phyloP scores from a whole-genome alignment of 2,888 invertebrate species.

The Priocnemis perturbator region DNA sequence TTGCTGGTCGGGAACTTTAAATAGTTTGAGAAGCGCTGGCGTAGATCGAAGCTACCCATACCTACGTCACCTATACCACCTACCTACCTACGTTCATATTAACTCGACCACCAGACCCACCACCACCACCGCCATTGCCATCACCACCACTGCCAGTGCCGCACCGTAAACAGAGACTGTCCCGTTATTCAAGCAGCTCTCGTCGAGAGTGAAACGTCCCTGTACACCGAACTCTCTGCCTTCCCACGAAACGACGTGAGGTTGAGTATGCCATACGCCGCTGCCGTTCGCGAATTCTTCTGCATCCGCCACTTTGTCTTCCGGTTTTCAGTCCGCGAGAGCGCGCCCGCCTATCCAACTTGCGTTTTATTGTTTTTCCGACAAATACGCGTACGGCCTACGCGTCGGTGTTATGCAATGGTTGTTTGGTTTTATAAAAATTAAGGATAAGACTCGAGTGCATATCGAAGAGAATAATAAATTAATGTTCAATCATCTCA shows the following conservation, averaged over 20 bases:
- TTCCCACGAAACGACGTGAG: conserved; percentile 50
- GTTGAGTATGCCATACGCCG: conserved; percentile 11
- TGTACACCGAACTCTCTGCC: conserved; percentile 42
- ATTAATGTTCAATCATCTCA: no score
- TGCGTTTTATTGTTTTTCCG: no score
- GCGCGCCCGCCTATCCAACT: no score
- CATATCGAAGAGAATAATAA: no score
- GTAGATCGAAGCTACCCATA: no score
- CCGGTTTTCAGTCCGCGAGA: background rate
- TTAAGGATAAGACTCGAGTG: no score
- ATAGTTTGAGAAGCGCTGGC: no score
- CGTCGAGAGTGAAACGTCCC: conserved; percentile 65
- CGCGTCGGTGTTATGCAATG: no score
- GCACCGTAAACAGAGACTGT: conserved; percentile 51
- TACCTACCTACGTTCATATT: conserved; percentile 29
- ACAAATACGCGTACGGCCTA: no score
- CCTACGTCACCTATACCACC: conserved; percentile 7
- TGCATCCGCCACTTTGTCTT: conserved; percentile 16
- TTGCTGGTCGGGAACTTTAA: no score
- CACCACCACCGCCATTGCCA: conserved; percentile 22
- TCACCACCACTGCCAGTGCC: conserved; percentile 20
- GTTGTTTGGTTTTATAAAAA: no score
- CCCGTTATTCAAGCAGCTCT: conserved; percentile 67
- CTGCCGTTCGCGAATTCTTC: conserved; percentile 30
- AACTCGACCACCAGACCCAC: background rate